Evolutionary conservation across 2,113 vertebrate genomes (phyloP).

Genomic region (Arenaria interpres): DNA sequence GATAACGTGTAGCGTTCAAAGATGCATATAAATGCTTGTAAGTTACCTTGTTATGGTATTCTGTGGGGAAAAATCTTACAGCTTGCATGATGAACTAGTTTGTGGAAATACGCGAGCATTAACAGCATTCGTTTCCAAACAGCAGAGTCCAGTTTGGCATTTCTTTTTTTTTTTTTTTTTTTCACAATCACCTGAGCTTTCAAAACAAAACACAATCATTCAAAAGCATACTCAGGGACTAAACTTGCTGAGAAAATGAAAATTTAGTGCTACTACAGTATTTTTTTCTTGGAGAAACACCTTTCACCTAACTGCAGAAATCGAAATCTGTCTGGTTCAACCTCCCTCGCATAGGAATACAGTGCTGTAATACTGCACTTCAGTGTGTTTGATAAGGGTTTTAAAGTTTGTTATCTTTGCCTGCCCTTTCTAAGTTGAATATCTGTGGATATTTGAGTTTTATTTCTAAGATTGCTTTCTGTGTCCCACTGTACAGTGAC

Average conservation of each 20-base stretch:
- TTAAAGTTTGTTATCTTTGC: neutral
- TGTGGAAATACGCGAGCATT: neutral
- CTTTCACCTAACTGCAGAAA: neutral
- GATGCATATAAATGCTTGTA: neutral
- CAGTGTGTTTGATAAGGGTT: neutral
- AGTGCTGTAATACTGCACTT: neutral
- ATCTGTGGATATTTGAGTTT: neutral
- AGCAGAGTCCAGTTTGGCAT: neutral
- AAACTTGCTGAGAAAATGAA: neutral
- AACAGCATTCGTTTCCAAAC: neutral
- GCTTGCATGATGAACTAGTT: neutral
- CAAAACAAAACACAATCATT: neutral
- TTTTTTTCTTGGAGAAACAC: neutral
- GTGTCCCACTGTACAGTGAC: neutral
- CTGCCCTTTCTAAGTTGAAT: neutral
- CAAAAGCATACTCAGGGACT: neutral
- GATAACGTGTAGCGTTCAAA: neutral
- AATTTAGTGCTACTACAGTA: neutral
- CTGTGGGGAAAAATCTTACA: neutral
- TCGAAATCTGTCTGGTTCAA: neutral
- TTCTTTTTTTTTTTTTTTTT: neutral
- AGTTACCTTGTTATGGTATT: neutral
- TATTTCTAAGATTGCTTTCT: neutral
- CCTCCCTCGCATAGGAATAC: fast-evolving
- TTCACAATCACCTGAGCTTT: neutral